These are phyloP conservation scores for Trochalopteron elliotii DNA, from an alignment of 2,113 vertebrate species.

Conservation along the genomic window DNA sequence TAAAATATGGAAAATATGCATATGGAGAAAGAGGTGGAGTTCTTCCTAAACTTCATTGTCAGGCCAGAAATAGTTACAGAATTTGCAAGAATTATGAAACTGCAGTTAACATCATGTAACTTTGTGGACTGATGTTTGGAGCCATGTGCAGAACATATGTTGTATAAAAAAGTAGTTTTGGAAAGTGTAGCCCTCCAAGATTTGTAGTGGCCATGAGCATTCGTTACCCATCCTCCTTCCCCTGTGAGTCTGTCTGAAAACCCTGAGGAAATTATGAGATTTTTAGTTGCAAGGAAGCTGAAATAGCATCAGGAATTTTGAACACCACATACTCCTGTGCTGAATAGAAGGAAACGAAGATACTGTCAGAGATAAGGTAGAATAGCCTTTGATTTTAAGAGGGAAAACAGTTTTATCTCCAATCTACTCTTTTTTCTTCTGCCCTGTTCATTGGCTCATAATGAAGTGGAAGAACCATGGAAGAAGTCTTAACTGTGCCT, in stretches of 20 bases:
- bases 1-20: background rate
- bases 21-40: background rate
- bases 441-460: background rate
- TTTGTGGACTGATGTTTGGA: background rate
- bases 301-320: background rate
- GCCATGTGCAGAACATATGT: background rate
- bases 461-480: background rate
- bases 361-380: background rate
- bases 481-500: background rate
- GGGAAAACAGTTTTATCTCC: background rate
- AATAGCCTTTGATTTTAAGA: background rate
- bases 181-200: background rate
- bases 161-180: background rate
- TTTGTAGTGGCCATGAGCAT: background rate
- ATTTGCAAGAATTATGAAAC: background rate
- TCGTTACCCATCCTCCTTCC: background rate
- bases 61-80: background rate
- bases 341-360: background rate
- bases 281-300: background rate
- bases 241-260: background rate
- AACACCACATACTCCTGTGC: background rate
- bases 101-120: accelerated
- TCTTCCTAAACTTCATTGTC: background rate
- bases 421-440: background rate
- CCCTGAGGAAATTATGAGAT: background rate